A percentile compares a stretch with the other conserved stretches of the same genome.
Conservation (phyloP, 2,113 vertebrate genomes). For the Lontra canadensis region DNA sequence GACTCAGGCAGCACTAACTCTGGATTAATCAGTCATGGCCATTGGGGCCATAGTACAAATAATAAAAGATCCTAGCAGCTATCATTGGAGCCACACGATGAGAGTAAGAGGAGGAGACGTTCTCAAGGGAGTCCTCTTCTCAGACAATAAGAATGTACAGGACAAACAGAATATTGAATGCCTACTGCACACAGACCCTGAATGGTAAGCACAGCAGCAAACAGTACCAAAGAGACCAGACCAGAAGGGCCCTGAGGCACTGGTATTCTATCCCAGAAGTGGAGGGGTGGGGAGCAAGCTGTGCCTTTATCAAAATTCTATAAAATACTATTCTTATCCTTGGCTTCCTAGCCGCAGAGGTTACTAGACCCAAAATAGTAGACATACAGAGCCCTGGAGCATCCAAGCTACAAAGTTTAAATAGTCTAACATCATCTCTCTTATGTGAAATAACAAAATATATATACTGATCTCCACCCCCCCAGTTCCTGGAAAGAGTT, state of each 20-base stretch:
- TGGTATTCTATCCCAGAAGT: neutral
- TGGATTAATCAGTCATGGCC: neutral
- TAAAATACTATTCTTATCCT: neutral
- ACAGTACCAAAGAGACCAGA: neutral
- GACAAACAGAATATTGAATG: neutral
- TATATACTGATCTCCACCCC: neutral
- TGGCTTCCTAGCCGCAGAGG: neutral
- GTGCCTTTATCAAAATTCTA: neutral
- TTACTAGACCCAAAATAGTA: neutral
- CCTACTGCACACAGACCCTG: neutral
- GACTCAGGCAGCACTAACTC: neutral
- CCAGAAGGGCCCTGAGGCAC: neutral
- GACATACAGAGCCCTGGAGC: neutral
- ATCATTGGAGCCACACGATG: neutral
- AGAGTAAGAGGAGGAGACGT: neutral
- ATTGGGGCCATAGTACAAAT: too few relatives aligned
- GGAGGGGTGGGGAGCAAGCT: neutral
- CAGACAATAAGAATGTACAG: neutral
- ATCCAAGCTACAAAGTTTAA: neutral
- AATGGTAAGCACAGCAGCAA: neutral
- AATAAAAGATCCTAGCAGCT: neutral
- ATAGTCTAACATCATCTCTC: neutral
- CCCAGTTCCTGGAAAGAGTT: neutral
- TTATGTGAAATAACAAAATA: neutral
- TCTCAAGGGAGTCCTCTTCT: neutral